These are phyloP conservation scores for Drosophila ezoana DNA, from an alignment of 2,888 invertebrate genomes.

Conservation along the genomic window DNA sequence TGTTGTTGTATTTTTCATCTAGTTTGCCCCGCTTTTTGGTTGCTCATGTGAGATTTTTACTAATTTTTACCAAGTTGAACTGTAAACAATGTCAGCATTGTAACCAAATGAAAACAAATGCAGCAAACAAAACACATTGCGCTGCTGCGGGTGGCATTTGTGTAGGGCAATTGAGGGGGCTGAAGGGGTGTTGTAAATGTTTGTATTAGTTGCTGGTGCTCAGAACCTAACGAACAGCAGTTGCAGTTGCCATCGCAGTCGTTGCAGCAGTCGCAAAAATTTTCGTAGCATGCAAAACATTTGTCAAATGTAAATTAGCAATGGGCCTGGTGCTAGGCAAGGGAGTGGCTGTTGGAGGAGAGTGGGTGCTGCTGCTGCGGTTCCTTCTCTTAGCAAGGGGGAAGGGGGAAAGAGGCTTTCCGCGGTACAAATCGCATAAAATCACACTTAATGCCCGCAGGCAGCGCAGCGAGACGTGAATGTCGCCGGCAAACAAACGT, in stretches of 20 bases:
- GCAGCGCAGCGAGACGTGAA: slow-evolving; percentile 76
- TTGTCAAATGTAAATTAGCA: slow-evolving; percentile 83
- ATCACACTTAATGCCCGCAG: slow-evolving; percentile 83
- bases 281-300: slow-evolving; percentile 79
- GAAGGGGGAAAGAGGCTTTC: slow-evolving; percentile 16
- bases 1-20: background rate
- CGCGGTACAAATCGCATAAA: slow-evolving; percentile 77
- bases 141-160: slow-evolving; percentile 43
- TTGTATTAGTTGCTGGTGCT: slow-evolving; percentile 49
- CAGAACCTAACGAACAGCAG: slow-evolving; percentile 72
- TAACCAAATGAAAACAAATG: slow-evolving; percentile 80
- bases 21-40: slow-evolving; percentile 18
- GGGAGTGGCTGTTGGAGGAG: background rate
- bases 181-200: slow-evolving; percentile 18
- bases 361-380: slow-evolving; percentile 14
- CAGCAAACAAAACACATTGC: slow-evolving; percentile 75
- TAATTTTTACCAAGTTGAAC: slow-evolving; percentile 78
- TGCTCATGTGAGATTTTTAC: slow-evolving; percentile 67
- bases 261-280: slow-evolving; percentile 70
- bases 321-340: slow-evolving; percentile 33
- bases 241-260: slow-evolving; percentile 43
- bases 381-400: slow-evolving; percentile 42
- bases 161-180: background rate
- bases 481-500: slow-evolving; percentile 74
- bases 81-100: slow-evolving; percentile 78